Percentiles rank a stretch among this genome's conserved stretches.
Evolutionary conservation across 1,140 invertebrate genomes (phyloP).

Genomic region (Periplaneta americana): DNA sequence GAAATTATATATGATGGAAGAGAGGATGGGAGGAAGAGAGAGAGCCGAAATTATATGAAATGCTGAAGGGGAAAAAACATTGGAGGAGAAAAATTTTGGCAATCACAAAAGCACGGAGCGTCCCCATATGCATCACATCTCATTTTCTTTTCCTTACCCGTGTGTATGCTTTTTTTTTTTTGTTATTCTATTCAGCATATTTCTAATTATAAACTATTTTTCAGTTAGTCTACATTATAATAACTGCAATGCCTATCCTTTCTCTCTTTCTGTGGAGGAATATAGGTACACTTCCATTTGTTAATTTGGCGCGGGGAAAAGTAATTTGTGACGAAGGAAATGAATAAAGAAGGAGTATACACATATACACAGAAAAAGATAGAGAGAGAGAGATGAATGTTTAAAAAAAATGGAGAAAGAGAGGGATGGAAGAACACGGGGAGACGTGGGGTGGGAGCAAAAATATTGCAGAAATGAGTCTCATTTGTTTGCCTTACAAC

Average conservation of each 20-base stretch:
- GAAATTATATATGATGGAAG: background rate
- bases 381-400: background rate
- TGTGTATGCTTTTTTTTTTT: background rate
- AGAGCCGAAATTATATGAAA: background rate
- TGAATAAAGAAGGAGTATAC: background rate
- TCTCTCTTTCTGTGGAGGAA: background rate
- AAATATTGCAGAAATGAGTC: background rate
- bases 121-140: background rate
- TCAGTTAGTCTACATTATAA: background rate
- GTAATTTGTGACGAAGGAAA: background rate
- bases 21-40: background rate
- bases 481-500: background rate
- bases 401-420: background rate
- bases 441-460: background rate
- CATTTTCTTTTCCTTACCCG: background rate
- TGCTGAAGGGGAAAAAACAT: background rate
- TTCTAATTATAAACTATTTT: background rate
- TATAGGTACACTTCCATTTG: background rate
- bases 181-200: background rate
- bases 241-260: background rate
- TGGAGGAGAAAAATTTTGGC: background rate
- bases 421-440: background rate
- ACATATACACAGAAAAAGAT: background rate
- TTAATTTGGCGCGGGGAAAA: background rate
- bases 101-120: background rate